Conservation (phyloP, 2,797 vertebrate species). For the Smutsia gigantea region DNA sequence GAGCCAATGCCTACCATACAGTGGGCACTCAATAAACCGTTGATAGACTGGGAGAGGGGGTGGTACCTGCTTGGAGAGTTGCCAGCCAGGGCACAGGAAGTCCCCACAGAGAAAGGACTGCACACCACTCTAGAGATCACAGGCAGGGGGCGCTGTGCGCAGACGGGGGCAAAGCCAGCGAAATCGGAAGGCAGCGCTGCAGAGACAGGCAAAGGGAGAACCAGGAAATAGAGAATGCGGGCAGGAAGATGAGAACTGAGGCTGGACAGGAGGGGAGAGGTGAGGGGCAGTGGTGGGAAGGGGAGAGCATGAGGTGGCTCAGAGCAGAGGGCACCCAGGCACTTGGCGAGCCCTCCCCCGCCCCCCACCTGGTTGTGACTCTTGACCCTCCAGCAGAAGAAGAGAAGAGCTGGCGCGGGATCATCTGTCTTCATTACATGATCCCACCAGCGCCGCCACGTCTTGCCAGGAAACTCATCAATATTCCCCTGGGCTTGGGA, state of each 20-base stretch:
- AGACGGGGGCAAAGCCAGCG: neutral
- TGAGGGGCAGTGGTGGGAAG: no score
- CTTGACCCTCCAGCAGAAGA: constrained; percentile 72
- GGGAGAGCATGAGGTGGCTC: neutral
- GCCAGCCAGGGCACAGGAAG: neutral
- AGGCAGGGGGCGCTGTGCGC: neutral
- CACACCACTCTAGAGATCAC: neutral
- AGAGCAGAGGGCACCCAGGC: neutral
- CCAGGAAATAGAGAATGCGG: neutral
- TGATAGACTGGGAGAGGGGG: neutral
- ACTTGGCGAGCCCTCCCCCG: neutral
- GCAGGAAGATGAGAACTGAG: neutral
- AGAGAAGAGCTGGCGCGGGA: constrained; percentile 70
- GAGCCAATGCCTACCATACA: rapidly evolving
- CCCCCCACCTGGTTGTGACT: neutral
- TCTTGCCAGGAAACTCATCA: constrained; percentile 84
- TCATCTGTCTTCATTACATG: constrained; percentile 89
- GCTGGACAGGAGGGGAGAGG: neutral
- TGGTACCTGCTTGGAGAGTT: neutral
- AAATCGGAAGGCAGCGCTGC: neutral
- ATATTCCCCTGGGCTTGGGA: constrained; percentile 80
- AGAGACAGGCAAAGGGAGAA: neutral
- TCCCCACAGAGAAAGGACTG: neutral
- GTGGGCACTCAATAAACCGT: no score
- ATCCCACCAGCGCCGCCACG: constrained; percentile 83